Conservation (phyloP, 2,113 vertebrate species). For the Chaetorhynchus papuensis region DNA sequence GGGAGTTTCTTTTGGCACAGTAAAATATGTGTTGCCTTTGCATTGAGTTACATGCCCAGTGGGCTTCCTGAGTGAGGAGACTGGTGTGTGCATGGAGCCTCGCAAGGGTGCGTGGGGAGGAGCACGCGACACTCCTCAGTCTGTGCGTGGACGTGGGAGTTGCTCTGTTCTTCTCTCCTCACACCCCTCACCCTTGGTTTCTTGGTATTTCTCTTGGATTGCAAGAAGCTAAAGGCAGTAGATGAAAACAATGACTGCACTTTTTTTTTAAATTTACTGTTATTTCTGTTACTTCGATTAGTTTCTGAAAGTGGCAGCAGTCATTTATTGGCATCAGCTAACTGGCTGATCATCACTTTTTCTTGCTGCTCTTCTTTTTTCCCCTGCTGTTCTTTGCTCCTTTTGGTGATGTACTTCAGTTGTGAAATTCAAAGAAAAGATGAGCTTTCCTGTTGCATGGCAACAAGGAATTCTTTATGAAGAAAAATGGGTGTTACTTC, state of each 20-base stretch:
- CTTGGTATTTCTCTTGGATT: not conserved
- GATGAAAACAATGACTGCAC: not conserved
- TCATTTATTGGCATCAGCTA: not conserved
- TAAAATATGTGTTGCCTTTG: not conserved
- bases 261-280: not conserved
- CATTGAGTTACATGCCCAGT: not conserved
- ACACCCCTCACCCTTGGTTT: rapidly evolving
- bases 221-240: not conserved
- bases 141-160: not conserved
- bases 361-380: not conserved
- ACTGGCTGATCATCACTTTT: not conserved
- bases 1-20: not conserved
- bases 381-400: not conserved
- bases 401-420: conserved; percentile 9
- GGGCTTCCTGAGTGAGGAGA: not conserved
- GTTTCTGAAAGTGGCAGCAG: conserved; percentile 41
- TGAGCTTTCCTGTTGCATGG: not conserved
- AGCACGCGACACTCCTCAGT: not conserved
- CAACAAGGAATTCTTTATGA: not conserved
- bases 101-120: rapidly evolving
- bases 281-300: not conserved
- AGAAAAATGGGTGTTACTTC: not conserved
- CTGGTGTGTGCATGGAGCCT: rapidly evolving
- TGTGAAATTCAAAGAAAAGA: not conserved
- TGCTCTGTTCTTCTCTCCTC: not conserved